Evolutionary conservation across 1,140 invertebrate species (phyloP), one percentile per base, ranked within the genome.

Genomic region (Drosophila sulfurigaster): DNA sequence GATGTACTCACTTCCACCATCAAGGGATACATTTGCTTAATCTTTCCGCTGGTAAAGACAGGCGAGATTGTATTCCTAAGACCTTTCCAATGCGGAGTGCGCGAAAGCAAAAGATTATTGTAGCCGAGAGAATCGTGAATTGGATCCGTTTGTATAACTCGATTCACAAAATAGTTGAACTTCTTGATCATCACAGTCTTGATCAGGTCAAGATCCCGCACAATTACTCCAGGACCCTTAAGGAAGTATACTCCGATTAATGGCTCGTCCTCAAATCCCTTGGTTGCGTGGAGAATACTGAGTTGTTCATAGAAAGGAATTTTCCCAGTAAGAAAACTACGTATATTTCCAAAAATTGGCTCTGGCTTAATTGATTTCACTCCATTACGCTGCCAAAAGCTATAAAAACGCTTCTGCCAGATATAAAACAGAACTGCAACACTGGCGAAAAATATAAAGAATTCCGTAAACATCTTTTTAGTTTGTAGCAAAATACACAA

Each of bases 21-120:
- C 1, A 94, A 74, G 16, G 93, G 93, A 90, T 94, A 94, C 93
- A 95, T 94, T 56, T 91, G 91, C 69, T 94, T 94, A 5, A 94
- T 79, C 70, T 94, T 94, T 1, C 92, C 93, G 4, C 93, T 92
- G 0, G 94, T 94, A 57, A 95, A 95, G 2, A 93, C 92, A 1
- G 94, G 94, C 0, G 93, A 93, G 2, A 95, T 74, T 38, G 93
- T 94, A 0, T 89, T 78, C 2, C 94, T 79, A 0, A 94, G 67
- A 11, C 82, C 75, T 60, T 93, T 94, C 94, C 94, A 95, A 0
- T 25, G 20, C 0, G 70, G 78, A 57, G 72, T 79, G 4, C 82
- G 79, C 0, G 54, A 49, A 16, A 91, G 79, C 20, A 92, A 92
- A 0, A 91, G 49, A 54, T 79, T 92, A 46, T 91, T 75, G 5